Base-by-base conservation (phyloP, 2,797 vertebrate species). In the Chelidonichthys spinosus region DNA sequence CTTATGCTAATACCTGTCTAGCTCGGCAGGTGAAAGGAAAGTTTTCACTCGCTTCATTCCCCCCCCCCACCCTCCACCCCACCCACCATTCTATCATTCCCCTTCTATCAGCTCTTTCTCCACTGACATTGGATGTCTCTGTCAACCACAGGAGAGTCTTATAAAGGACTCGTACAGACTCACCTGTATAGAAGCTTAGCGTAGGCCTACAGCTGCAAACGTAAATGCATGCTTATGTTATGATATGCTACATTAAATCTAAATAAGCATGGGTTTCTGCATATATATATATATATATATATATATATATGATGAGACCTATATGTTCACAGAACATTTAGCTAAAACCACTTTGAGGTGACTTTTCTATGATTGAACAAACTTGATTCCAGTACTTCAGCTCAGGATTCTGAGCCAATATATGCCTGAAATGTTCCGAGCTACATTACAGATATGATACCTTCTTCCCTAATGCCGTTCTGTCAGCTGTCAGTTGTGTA, bases 401-500 rank as follows among this genome's bases (percentile, higher is more conserved):
- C 5, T 25, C 25, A 25, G 25, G 25, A 25, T 25, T 25, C 25
- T 25, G 25, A 25, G 64, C 71, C 65, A 49, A 53, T 47, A 42
- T 75, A 36, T 76, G 61, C 33, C 54, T 70, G 14, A 71, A 76
- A 56, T 17, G 25, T 72, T 72, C n/a, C 35, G 25, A 67, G 62
- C 74, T 63, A 76, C 39, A 4, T 79, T 81, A 69, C 72, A 75
- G 80, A 70, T 81, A 84, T 50, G 76, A 84, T 86, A 78, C 81
- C 82, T 79, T 69, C 82, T 79, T 69, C 65, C 18, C 61, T 83
- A 84, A 85, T 75, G 77, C 82, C 46, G n/a, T 40, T 73, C 86
- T 89, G 90, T 92, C 88, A 87, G 84, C 76, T 91, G 88, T 92
- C 87, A 87, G 77, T 86, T 89, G 69, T 79, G 68, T 59, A 69